Conservation (phyloP, 2,797 vertebrate species). For the Rhabdomys pumilio region DNA sequence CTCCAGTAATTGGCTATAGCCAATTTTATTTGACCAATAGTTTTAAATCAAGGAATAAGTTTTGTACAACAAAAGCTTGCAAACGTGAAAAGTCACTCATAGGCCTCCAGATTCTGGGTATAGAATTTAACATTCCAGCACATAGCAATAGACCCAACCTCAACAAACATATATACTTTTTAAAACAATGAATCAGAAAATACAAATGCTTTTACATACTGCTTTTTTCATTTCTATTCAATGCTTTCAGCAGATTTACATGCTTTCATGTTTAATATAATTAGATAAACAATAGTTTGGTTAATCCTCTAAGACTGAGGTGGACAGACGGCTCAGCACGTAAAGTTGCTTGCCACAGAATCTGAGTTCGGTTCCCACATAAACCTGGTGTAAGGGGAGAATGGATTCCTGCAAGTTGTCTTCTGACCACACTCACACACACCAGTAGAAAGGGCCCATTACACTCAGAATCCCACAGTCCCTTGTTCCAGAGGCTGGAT, state of each 20-base stretch:
- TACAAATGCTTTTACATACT: background rate
- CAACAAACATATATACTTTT: background rate
- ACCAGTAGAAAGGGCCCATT: background rate
- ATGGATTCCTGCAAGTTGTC: background rate
- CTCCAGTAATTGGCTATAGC: too few species aligned
- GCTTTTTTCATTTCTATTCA: background rate
- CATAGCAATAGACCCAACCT: background rate
- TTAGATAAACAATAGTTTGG: background rate
- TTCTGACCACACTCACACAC: too few species aligned
- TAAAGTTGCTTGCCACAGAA: background rate
- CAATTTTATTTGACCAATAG: too few species aligned
- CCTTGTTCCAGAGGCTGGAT: background rate
- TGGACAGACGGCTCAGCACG: background rate
- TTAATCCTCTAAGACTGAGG: background rate
- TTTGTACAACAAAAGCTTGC: too few species aligned
- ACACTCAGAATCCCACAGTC: background rate
- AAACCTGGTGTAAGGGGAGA: background rate
- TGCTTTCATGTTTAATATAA: background rate
- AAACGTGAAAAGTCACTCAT: too few species aligned
- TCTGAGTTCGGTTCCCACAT: background rate
- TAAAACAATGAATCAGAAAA: background rate
- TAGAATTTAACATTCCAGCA: background rate
- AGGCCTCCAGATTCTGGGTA: background rate
- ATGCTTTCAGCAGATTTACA: background rate
- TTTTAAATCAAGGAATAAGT: too few species aligned